Base-by-base conservation (phyloP, 2,888 invertebrate species). In the Sarcophaga caerulescens region DNA sequence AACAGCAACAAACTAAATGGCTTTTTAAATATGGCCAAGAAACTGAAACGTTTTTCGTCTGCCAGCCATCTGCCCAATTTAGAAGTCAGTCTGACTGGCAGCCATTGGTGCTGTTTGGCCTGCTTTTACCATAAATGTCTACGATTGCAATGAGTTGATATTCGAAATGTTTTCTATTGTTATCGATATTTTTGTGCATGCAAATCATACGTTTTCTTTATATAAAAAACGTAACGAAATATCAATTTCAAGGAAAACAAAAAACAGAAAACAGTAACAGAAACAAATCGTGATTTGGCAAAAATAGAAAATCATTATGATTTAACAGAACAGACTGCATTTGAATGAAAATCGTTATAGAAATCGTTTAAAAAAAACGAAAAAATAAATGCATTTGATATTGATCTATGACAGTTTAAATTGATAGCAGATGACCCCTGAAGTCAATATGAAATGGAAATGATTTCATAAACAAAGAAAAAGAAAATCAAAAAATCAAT, bases 331-430 rank as follows among this genome's bases (percentile, higher is more conserved):
- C 35, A 35, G 35, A 2, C 8, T 35, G 35, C 35, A 35, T 35
- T 52, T 65, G 52, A 14, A 45, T 60, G n/a, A 82, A 35, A 35
- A 77, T 77, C 59, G 25, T 62, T 17, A n/a, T n/a, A n/a, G n/a
- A n/a, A n/a, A n/a, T n/a, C n/a, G n/a, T n/a, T n/a, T n/a, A n/a
- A 25, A 21, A 66, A 45, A 44, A 60, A 68, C 60, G 60, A 62
- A 21, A 21, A 35, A 73, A 81, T 35, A 35, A 35, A 35, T 35
- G 14, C 35, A 62, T 68, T 14, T 69, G 81, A 85, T 85, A 77
- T 73, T 73, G 81, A 85, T 85, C 81, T 81, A 73, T 69, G 85
- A 76, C 84, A 73, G 76, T 73, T 85, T 10, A 60, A 85, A 81
- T 77, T 85, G 85, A 77, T 85, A 73, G 77, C 66, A 73, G 63